A percentile compares a stretch with the other conserved stretches of the same genome.
These are phyloP conservation scores for Pristionchus maxplancki DNA, from an alignment of 2,888 invertebrate species.

Conservation along the genomic window DNA sequence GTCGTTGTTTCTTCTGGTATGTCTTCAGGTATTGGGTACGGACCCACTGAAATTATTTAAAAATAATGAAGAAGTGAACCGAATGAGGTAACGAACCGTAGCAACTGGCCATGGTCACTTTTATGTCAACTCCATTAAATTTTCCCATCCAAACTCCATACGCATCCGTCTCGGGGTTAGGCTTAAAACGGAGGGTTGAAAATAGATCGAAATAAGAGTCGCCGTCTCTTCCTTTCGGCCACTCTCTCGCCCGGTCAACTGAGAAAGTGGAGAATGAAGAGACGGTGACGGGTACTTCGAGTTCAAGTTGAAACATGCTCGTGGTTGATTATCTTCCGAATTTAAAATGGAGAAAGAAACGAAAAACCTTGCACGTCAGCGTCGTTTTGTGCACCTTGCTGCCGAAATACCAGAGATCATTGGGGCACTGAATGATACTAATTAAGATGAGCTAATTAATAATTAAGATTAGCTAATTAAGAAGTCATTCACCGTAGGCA, in stretches of 20 bases:
- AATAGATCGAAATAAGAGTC: too few relatives aligned
- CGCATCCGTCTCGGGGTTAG: not conserved
- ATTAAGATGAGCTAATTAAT: not conserved
- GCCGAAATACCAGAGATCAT: not conserved
- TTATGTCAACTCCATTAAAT: not conserved
- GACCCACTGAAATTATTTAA: not conserved
- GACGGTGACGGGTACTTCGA: too few relatives aligned
- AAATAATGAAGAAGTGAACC: not conserved
- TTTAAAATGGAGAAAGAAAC: too few relatives aligned
- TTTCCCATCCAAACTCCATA: not conserved
- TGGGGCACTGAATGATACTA: not conserved
- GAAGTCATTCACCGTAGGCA: not conserved
- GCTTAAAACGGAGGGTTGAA: too few relatives aligned
- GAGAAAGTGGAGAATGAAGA: too few relatives aligned
- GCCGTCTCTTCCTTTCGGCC: too few relatives aligned
- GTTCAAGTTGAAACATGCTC: too few relatives aligned
- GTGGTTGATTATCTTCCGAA: too few relatives aligned
- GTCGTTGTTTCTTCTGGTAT: too few relatives aligned
- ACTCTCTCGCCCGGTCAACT: too few relatives aligned
- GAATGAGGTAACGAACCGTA: not conserved
- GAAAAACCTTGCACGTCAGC: not conserved
- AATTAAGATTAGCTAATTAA: not conserved
- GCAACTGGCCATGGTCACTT: not conserved
- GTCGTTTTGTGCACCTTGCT: not conserved
- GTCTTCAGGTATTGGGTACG: too few relatives aligned